Percentiles rank a stretch among this genome's conserved stretches.
Evolutionary conservation across 2,797 vertebrate genomes (phyloP).

Genomic region (Trachops cirrhosus): DNA sequence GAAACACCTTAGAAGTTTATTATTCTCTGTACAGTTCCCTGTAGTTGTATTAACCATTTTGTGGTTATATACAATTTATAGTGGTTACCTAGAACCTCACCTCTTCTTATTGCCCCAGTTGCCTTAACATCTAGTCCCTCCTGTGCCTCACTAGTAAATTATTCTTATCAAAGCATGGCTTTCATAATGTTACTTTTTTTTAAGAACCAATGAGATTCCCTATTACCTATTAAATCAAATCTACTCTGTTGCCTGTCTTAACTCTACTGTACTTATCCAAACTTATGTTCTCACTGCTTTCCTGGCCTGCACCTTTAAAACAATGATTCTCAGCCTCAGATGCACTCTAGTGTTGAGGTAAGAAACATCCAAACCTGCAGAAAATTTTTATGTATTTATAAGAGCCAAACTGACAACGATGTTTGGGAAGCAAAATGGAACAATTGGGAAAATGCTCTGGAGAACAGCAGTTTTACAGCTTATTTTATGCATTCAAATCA

Average conservation of each 20-base stretch:
- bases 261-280: background rate
- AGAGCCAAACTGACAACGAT: background rate
- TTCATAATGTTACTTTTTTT: background rate
- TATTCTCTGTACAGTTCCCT: background rate
- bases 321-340: background rate
- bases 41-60: background rate
- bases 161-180: background rate
- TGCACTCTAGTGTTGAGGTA: background rate
- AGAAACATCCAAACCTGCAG: background rate
- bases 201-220: background rate
- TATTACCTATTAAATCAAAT: background rate
- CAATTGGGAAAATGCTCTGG: background rate
- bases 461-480: background rate
- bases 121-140: background rate
- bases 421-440: background rate
- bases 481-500: background rate
- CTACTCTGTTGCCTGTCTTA: background rate
- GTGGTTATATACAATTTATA: background rate
- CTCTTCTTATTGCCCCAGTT: background rate
- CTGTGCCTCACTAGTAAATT: background rate
- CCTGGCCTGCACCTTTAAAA: background rate
- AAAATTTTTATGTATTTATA: background rate
- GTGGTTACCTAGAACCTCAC: background rate
- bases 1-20: background rate
- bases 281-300: background rate